Conservation (phyloP, 2,797 vertebrate genomes). For the Enteromius paludinosus region DNA sequence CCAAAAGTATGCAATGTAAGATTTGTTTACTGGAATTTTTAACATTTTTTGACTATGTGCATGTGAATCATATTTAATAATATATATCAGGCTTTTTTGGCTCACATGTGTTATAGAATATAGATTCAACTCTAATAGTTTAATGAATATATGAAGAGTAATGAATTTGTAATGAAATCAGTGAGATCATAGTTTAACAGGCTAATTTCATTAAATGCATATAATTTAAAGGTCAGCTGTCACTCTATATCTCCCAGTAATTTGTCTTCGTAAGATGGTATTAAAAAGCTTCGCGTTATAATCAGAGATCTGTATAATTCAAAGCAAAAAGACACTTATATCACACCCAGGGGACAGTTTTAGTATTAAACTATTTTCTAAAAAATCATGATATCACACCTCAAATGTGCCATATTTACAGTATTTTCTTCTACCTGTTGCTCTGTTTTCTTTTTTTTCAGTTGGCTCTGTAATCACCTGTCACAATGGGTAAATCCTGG, state of each 20-base stretch:
- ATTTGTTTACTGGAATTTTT: not conserved
- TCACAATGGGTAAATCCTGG: slow-evolving; percentile 79
- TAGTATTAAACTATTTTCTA: not conserved
- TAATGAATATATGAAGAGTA: too few species aligned
- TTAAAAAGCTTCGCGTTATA: not conserved
- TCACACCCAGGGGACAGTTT: too few species aligned
- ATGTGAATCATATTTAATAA: not conserved
- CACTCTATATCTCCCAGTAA: not conserved
- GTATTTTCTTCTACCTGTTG: slow-evolving; percentile 11
- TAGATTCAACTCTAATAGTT: not conserved
- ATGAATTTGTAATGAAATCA: not conserved
- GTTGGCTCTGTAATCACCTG: slow-evolving; percentile 13
- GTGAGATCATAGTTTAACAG: not conserved
- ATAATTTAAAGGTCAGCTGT: not conserved
- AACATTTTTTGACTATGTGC: not conserved
- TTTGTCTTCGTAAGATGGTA: not conserved
- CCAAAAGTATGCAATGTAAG: not conserved
- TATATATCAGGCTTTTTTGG: not conserved
- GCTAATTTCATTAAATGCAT: not conserved
- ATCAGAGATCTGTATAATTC: not conserved
- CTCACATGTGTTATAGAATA: not conserved
- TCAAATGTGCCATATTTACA: not conserved
- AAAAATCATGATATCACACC: not conserved
- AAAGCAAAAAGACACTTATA: not conserved
- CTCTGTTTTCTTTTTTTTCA: slow-evolving; percentile 22